These are phyloP conservation scores for Tryphoninae sp. DNA, from an alignment of 2,888 invertebrate genomes.

Conservation along the genomic window DNA sequence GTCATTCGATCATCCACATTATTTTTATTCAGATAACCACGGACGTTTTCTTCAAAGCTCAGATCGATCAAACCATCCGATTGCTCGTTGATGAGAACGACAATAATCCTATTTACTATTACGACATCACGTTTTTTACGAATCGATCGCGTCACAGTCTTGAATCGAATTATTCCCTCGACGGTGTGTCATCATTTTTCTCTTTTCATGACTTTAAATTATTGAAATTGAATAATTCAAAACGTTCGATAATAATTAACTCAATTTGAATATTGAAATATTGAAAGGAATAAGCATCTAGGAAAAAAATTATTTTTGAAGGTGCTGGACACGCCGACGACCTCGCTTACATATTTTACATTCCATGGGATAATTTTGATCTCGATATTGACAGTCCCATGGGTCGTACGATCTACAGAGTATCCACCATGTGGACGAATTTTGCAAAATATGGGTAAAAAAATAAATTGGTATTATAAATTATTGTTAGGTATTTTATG, in stretches of 20 bases:
- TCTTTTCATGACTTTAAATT: no score
- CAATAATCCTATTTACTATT: constrained; percentile 62
- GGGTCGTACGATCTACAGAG: constrained; percentile 30
- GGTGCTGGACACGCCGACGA: constrained; percentile 57
- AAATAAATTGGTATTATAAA: no score
- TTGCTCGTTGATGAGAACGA: constrained; percentile 11
- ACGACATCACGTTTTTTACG: constrained; percentile 63
- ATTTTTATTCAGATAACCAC: constrained; percentile 57
- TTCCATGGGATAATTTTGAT: constrained; percentile 6
- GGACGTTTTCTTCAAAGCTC: constrained; percentile 28
- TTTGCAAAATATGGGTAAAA: constrained; percentile 62
- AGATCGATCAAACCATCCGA: constrained; percentile 38
- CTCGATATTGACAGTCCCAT: constrained; percentile 23
- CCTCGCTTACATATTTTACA: constrained; percentile 46
- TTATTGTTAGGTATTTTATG: neutral
- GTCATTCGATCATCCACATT: constrained; percentile 30
- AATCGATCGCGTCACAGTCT: constrained; percentile 59
- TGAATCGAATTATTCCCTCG: neutral
- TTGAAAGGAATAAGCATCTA: no score
- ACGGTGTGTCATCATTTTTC: neutral
- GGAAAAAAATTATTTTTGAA: neutral
- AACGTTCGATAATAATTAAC: neutral
- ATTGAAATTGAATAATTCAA: constrained; percentile 19
- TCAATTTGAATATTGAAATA: neutral
- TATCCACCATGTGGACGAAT: constrained; percentile 57